These are phyloP conservation scores for Drosophila longiperda DNA, from an alignment of 2,888 invertebrate genomes.

Conservation along the genomic window DNA sequence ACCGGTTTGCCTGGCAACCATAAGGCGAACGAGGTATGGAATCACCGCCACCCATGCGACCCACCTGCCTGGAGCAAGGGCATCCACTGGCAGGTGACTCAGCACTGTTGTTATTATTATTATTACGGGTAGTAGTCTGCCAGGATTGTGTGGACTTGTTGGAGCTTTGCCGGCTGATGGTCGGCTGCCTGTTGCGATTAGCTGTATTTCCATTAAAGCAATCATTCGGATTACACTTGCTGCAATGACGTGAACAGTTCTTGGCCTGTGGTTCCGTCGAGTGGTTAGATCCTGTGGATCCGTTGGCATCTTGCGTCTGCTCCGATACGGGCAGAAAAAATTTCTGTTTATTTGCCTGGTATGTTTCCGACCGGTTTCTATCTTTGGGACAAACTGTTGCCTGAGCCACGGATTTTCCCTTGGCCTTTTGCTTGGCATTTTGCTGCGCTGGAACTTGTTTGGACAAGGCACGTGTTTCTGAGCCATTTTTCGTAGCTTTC, in stretches of 20 bases:
- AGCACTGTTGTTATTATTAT: background rate
- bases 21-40: background rate
- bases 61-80: background rate
- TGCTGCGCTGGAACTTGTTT: background rate
- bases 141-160: background rate
- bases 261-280: no score
- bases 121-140: background rate
- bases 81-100: background rate
- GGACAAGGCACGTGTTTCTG: no score
- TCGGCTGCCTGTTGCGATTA: background rate
- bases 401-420: background rate
- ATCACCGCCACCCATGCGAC: conserved; percentile 22
- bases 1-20: background rate
- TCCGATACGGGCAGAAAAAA: conserved; percentile 6
- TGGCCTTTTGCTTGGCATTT: background rate
- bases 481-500: background rate
- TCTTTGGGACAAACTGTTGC: background rate
- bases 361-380: background rate
- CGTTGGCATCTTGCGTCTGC: background rate
- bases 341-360: background rate
- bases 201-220: background rate
- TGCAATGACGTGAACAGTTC: no score
- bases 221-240: background rate
- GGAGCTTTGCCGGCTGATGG: no score
- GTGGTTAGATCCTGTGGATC: background rate